Percentiles rank a stretch among this genome's conserved stretches.
phyloP scores from a whole-genome alignment of 64 coral and sea anemone genomes.

The Montipora cactus region DNA sequence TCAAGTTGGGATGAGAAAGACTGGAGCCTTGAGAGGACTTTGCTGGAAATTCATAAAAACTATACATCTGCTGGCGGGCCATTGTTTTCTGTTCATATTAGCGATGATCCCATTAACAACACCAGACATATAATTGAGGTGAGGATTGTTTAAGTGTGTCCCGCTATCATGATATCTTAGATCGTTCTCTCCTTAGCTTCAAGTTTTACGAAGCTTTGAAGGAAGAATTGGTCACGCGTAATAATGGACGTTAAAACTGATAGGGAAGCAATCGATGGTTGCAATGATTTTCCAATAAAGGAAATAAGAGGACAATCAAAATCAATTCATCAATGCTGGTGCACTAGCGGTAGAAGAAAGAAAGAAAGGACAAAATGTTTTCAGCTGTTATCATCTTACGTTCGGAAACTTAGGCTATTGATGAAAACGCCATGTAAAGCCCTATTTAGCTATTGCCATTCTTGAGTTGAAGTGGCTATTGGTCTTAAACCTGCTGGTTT shows the following conservation, averaged over 20 bases:
- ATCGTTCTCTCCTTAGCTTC: too few species aligned
- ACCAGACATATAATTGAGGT: conserved; percentile 95
- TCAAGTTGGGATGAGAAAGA: conserved; percentile 77
- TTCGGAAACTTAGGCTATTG: not conserved
- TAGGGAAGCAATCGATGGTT: not conserved
- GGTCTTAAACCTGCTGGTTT: not conserved
- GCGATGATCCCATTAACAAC: conserved; percentile 96
- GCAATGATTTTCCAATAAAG: not conserved
- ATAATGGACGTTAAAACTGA: not conserved
- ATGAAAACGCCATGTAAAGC: not conserved
- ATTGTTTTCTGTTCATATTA: conserved; percentile 93
- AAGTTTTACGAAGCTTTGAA: too few species aligned
- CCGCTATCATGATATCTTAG: not conserved
- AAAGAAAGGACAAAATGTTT: not conserved
- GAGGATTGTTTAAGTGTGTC: conserved; percentile 36
- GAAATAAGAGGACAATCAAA: not conserved
- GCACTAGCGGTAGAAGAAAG: not conserved
- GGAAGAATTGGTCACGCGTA: not conserved
- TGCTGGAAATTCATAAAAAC: conserved; percentile 83
- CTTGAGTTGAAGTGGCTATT: not conserved
- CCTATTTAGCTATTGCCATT: not conserved
- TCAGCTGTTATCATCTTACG: too few species aligned
- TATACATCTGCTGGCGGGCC: conserved; percentile 96
- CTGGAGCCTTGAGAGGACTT: conserved; percentile 69
- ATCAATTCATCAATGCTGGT: not conserved